Conservation (phyloP, 2,113 vertebrate genomes). For the crab-eating macaque (Macaca fascicularis) region T2T-MFA8v1.1 NC_088386.1:23968001-23968500, state of each 20-base stretch:
- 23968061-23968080: conserved; percentile 73
- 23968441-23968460: conserved; percentile 61
- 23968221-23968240: conserved; percentile 62
- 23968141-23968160: conserved; percentile 85
- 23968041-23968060: conserved; percentile 65
- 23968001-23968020: not conserved
- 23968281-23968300: not conserved
- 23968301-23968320: conserved; percentile 24
- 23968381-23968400: conserved; percentile 30
- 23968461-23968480: conserved; percentile 71
- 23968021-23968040: conserved; percentile 17
- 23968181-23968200: conserved; percentile 78
- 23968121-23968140: conserved; percentile 88
- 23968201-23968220: conserved; percentile 76
- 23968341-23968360: conserved; percentile 11
- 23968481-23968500: conserved; percentile 51
- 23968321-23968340: conserved; percentile 21
- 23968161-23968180: conserved; percentile 81
- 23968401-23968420: conserved; percentile 29
- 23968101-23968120: conserved; percentile 84
- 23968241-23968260: conserved; percentile 69
- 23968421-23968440: conserved; percentile 48
- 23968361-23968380: conserved; percentile 41
- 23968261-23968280: not conserved
- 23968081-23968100: conserved; percentile 80